Evolutionary conservation across 2,113 vertebrate genomes (phyloP).

Genomic region (Ptyas mucosa): DNA sequence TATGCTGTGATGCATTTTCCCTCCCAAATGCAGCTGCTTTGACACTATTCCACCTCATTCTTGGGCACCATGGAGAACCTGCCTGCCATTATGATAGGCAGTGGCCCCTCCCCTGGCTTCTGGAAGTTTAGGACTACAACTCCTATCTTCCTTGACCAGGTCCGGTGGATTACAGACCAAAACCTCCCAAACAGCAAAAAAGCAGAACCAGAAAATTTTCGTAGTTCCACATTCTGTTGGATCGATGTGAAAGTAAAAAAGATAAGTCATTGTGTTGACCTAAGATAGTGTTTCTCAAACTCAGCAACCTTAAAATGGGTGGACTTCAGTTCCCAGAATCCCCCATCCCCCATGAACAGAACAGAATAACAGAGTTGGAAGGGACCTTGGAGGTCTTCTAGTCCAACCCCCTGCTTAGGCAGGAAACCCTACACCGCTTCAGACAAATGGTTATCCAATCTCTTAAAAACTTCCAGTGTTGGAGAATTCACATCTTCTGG

Average conservation of each 20-base stretch:
- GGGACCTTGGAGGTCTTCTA: too few species aligned
- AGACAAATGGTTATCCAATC: too few species aligned
- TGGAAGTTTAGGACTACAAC: not conserved
- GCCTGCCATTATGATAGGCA: not conserved
- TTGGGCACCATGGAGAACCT: not conserved
- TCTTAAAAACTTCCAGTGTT: too few species aligned
- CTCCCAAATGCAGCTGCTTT: not conserved
- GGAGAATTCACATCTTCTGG: too few species aligned
- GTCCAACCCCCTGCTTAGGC: too few species aligned
- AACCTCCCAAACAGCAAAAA: not conserved
- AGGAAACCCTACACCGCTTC: too few species aligned
- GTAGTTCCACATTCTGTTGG: not conserved
- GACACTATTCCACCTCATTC: not conserved
- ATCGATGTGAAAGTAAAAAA: not conserved
- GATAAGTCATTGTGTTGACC: not conserved
- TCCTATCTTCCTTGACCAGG: not conserved
- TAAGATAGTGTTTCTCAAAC: not conserved
- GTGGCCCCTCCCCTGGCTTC: too few species aligned
- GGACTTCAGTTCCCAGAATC: not conserved
- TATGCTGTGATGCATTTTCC: not conserved
- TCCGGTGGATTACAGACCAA: not conserved
- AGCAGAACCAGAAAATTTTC: not conserved
- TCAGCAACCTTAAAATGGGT: not conserved
- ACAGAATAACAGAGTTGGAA: too few species aligned
- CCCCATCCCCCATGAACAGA: too few species aligned